phyloP scores from a whole-genome alignment of 2,797 vertebrate genomes.

The Ambastaia sidthimunki region DNA sequence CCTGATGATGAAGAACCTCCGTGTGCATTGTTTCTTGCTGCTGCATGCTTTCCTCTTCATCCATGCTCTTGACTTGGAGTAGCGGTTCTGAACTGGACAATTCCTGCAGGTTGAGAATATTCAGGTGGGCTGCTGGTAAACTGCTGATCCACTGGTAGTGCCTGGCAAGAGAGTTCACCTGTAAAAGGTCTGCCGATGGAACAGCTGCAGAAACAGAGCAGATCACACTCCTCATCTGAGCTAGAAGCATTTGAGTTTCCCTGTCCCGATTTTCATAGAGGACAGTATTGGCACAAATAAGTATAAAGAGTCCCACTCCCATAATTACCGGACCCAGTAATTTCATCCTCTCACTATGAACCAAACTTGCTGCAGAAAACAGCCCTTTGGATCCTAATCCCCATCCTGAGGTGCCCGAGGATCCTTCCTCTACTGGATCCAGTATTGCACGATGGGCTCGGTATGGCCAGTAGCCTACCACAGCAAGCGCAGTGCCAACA shows the following conservation, averaged over 20 bases:
- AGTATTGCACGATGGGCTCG: conserved; percentile 60
- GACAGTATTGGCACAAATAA: conserved; percentile 97
- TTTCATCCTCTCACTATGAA: conserved; percentile 88
- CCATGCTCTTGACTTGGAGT: conserved; percentile 58
- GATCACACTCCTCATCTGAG: conserved; percentile 81
- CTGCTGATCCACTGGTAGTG: conserved; percentile 78
- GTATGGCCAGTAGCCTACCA: conserved; percentile 96
- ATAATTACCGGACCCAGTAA: conserved; percentile 93
- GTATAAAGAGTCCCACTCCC: conserved; percentile 96
- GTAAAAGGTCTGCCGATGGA: conserved; percentile 71
- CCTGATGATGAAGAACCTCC: conserved; percentile 75
- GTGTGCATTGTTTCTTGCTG: conserved; percentile 69
- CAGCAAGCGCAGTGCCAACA: conserved; percentile 88
- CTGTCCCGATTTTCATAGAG: conserved; percentile 94
- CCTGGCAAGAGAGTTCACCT: conserved; percentile 60
- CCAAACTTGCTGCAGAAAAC: conserved; percentile 65
- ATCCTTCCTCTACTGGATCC: not conserved
- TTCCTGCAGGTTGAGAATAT: conserved; percentile 78
- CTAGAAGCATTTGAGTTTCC: conserved; percentile 88
- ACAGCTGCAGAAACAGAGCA: conserved; percentile 75
- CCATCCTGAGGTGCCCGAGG: conserved; percentile 61
- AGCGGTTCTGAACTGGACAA: conserved; percentile 73
- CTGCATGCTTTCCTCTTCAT: conserved; percentile 61
- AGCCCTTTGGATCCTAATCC: conserved; percentile 67
- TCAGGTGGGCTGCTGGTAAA: conserved; percentile 76